Conservation (phyloP, 2,113 vertebrate genomes). For the human (Homo sapiens) region DNA sequence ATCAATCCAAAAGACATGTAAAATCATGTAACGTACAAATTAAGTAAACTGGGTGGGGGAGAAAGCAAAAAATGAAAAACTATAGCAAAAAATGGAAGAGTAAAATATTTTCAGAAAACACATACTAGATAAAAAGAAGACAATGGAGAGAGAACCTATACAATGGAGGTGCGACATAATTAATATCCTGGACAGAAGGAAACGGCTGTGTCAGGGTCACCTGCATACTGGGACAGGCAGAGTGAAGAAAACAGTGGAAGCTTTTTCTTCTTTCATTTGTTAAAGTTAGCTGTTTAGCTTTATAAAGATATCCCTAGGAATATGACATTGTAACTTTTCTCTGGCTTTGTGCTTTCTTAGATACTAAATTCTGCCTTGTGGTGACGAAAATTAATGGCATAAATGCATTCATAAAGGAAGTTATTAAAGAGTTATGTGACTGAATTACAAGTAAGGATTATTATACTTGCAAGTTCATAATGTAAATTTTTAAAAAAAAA, state of each 20-base stretch:
- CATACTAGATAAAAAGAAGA: not conserved
- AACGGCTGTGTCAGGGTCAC: not conserved
- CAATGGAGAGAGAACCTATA: fast-evolving
- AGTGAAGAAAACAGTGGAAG: not conserved
- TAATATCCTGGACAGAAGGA: not conserved
- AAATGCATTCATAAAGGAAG: not conserved
- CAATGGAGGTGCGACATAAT: not conserved
- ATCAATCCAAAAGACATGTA: not conserved
- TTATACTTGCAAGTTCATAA: not conserved
- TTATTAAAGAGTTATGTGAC: not conserved
- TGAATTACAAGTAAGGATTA: not conserved
- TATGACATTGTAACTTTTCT: not conserved
- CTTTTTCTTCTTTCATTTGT: not conserved
- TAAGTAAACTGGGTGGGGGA: not conserved
- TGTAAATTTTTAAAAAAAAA: not conserved
- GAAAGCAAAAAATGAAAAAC: fast-evolving
- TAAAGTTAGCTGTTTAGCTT: not conserved
- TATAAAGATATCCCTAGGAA: not conserved
- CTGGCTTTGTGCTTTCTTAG: not conserved
- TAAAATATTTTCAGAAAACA: not conserved
- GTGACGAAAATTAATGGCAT: not conserved
- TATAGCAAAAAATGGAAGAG: not conserved
- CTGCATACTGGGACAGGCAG: fast-evolving
- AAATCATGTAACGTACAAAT: not conserved
- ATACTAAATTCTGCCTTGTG: not conserved